phyloP scores from a whole-genome alignment of 1,140 invertebrate genomes.

The Hirudo medicinalis region DNA sequence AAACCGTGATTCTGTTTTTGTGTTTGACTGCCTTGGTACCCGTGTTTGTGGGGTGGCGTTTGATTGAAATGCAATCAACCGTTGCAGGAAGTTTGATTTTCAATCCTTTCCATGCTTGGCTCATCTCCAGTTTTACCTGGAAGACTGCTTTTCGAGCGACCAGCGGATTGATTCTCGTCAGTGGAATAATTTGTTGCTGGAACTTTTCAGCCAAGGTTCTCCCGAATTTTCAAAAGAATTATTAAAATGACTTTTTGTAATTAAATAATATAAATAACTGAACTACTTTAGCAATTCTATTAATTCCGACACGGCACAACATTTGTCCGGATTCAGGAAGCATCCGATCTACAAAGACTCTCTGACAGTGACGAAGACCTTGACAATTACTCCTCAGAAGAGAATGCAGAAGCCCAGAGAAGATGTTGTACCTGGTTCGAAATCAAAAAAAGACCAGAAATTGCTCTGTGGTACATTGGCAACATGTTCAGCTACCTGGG shows the following conservation, averaged over 20 bases:
- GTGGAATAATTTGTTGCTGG: conserved; percentile 24
- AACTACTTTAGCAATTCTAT: too few relatives aligned
- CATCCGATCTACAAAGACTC: too few relatives aligned
- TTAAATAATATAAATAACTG: too few relatives aligned
- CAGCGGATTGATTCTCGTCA: conserved; percentile 22
- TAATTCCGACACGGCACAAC: too few relatives aligned
- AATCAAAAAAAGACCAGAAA: conserved; percentile 23
- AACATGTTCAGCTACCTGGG: conserved; percentile 24
- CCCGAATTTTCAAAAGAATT: conserved; percentile 5
- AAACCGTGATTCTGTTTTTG: too few relatives aligned
- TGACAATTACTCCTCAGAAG: background rate
- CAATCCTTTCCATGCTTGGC: conserved; percentile 26
- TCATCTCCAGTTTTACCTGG: conserved; percentile 23
- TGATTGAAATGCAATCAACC: background rate
- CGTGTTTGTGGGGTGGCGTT: background rate
- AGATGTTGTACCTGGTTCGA: conserved; percentile 15
- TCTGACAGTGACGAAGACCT: too few relatives aligned
- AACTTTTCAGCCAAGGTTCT: conserved; percentile 22
- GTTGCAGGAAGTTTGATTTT: conserved; percentile 26
- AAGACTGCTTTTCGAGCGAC: conserved; percentile 23
- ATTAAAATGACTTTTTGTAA: background rate
- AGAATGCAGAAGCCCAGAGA: background rate
- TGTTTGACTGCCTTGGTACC: background rate
- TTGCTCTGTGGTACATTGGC: conserved; percentile 25
- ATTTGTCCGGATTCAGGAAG: too few relatives aligned